Evolutionary conservation across 2,113 vertebrate genomes (phyloP).

Genomic region (Aramus guarauna): DNA sequence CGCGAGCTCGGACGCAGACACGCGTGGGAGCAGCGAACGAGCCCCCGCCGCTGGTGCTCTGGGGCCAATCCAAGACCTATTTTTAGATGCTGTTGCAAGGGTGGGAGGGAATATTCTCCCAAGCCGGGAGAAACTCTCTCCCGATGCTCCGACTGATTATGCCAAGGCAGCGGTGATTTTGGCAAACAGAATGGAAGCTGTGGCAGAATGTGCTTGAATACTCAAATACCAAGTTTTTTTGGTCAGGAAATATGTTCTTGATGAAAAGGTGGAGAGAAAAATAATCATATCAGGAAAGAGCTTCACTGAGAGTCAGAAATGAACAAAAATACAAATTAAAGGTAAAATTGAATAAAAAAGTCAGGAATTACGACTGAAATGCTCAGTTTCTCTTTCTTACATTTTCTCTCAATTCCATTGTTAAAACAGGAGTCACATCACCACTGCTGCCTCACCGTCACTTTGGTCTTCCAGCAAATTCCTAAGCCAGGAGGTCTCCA

Average conservation of each 20-base stretch:
- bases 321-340: neutral
- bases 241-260: neutral
- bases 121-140: neutral
- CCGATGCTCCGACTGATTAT: too few relatives aligned
- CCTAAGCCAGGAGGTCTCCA: neutral
- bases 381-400: neutral
- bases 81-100: too few relatives aligned
- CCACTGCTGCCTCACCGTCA: neutral
- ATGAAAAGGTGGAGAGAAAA: neutral
- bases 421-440: neutral
- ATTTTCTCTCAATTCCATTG: neutral
- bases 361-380: neutral
- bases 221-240: neutral
- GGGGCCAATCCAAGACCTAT: too few relatives aligned
- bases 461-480: neutral
- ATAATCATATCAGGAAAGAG: rapidly evolving
- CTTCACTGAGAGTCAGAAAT: neutral
- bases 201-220: neutral
- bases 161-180: neutral
- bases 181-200: neutral
- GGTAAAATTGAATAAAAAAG: neutral
- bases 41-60: neutral
- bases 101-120: neutral
- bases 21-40: neutral
- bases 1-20: neutral